A percentile compares a stretch with the other conserved stretches of the same genome.
Conservation (phyloP, 2,888 invertebrate species). For the Nephrotoma appendiculata region DNA sequence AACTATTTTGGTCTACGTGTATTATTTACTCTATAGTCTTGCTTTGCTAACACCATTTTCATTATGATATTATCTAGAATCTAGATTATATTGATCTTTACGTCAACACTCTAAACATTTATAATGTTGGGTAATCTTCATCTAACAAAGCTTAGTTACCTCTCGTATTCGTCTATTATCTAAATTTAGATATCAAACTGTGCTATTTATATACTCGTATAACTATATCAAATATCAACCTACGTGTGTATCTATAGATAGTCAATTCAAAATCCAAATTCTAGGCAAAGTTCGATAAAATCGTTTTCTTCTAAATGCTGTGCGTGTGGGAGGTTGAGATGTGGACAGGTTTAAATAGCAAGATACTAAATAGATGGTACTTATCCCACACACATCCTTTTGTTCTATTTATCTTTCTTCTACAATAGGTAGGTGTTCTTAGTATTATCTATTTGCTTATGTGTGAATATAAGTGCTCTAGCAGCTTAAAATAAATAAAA, state of each 20-base stretch:
- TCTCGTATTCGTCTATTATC: too few species aligned
- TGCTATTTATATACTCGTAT: not conserved
- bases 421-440: too few species aligned
- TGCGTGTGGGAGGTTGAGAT: not conserved
- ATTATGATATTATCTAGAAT: not conserved
- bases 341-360: not conserved
- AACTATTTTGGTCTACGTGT: not conserved
- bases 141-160: not conserved
- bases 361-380: not conserved
- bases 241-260: not conserved
- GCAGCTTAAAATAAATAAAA: too few species aligned
- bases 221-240: not conserved
- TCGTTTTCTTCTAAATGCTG: not conserved
- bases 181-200: not conserved
- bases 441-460: too few species aligned
- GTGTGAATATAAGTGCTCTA: too few species aligned
- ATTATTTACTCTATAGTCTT: not conserved
- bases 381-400: too few species aligned
- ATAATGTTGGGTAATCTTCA: not conserved
- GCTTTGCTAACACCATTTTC: not conserved
- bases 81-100: not conserved
- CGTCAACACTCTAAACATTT: not conserved
- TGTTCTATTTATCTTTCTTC: too few species aligned
- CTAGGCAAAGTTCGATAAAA: not conserved
- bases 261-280: not conserved